Conservation (phyloP, 2,113 vertebrate genomes). For the Campylomormyrus tamandua region DNA sequence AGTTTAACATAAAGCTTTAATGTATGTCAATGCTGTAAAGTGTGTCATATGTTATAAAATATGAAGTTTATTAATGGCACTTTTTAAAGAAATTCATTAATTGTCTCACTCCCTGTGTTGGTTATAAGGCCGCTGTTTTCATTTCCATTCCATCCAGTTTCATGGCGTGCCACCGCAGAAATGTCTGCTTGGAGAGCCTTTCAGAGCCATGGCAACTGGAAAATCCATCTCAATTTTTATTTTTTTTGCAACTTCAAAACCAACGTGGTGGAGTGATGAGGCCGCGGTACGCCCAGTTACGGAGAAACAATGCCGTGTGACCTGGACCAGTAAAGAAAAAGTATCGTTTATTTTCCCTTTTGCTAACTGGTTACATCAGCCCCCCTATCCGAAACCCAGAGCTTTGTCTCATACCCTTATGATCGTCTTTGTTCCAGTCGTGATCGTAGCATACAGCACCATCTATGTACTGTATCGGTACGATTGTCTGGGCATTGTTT, state of each 20-base stretch:
- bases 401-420: neutral
- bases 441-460: neutral
- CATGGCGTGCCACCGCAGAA: constrained; percentile 19
- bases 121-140: neutral
- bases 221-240: constrained; percentile 34
- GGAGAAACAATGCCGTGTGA: neutral
- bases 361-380: neutral
- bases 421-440: neutral
- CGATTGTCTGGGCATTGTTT: neutral
- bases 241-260: neutral
- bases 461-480: neutral
- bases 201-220: constrained; percentile 37
- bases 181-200: constrained; percentile 28
- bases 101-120: neutral
- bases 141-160: constrained; percentile 25
- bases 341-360: neutral
- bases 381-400: neutral
- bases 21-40: neutral
- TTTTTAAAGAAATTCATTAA: neutral
- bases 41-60: neutral
- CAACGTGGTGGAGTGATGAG: constrained; percentile 6
- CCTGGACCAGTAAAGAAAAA: neutral
- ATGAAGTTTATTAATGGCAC: neutral
- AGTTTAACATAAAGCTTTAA: neutral
- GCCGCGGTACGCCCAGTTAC: neutral